phyloP scores from a whole-genome alignment of 2,797 vertebrate genomes.

The Myotis pilosus region DNA sequence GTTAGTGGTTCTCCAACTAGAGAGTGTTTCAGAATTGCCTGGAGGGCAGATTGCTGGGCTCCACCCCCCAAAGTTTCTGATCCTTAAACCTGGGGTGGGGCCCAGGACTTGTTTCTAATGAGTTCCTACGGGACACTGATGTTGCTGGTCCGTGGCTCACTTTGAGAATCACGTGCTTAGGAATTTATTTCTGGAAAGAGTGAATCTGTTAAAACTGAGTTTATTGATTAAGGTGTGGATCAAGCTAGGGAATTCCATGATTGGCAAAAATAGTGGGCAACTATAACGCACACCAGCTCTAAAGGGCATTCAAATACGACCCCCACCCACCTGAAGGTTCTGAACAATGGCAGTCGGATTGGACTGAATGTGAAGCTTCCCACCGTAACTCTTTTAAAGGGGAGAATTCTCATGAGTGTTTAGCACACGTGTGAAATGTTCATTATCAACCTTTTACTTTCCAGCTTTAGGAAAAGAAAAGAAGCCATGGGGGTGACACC shows the following conservation, averaged over 20 bases:
- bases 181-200: constrained; percentile 43
- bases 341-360: not conserved
- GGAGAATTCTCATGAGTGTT: not conserved
- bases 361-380: not conserved
- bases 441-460: not conserved
- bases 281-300: not conserved
- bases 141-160: not conserved
- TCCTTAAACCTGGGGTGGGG: constrained; percentile 13
- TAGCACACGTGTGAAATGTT: not conserved
- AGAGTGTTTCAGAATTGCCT: not conserved
- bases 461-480: constrained; percentile 21
- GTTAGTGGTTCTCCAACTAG: not conserved
- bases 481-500: not conserved
- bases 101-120: not conserved
- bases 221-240: not conserved
- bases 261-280: not conserved
- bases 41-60: not conserved
- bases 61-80: not conserved
- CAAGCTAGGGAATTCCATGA: not conserved
- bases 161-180: not conserved
- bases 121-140: not conserved
- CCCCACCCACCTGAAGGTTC: not conserved
- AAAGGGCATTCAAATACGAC: not conserved
- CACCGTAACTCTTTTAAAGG: not conserved
- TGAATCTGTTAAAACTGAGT: constrained; percentile 16